phyloP scores from a whole-genome alignment of 2,113 vertebrate species.

The Nannospalax galili region DNA sequence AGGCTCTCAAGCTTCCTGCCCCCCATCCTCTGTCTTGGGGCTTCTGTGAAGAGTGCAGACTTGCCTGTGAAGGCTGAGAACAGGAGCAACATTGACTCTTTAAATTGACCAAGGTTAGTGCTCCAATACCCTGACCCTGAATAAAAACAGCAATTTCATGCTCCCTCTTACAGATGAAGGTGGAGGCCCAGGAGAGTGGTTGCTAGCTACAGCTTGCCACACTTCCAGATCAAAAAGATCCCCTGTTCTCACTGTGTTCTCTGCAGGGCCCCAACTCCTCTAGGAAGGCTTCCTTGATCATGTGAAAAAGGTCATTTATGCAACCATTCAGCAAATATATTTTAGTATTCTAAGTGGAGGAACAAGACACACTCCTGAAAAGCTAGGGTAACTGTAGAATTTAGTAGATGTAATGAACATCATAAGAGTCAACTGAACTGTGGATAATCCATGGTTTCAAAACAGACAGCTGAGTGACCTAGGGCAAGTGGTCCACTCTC shows the following conservation, averaged over 20 bases:
- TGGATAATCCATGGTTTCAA: neutral
- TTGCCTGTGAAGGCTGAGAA: neutral
- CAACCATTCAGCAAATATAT: neutral
- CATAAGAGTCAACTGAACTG: neutral
- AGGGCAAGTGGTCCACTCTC: neutral
- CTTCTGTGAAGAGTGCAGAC: neutral
- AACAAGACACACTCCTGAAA: neutral
- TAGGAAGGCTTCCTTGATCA: conserved; percentile 36
- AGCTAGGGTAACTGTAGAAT: neutral
- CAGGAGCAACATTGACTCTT: neutral
- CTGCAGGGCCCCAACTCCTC: neutral
- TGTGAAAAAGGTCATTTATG: conserved; percentile 8
- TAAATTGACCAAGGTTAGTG: neutral
- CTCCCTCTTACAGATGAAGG: neutral
- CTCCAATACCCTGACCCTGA: neutral
- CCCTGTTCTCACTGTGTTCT: neutral
- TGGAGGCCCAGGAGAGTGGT: neutral
- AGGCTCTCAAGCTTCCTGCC: neutral
- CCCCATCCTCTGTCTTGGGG: neutral
- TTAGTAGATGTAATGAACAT: neutral
- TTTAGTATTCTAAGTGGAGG: neutral
- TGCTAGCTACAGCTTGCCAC: neutral
- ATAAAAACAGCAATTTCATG: neutral
- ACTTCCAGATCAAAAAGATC: neutral
- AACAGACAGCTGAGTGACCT: neutral